Percentiles rank a stretch among this genome's conserved stretches.
These are phyloP conservation scores for Ricordea florida DNA, from an alignment of 92 coral and sea anemone genomes.

Conservation along the genomic window DNA sequence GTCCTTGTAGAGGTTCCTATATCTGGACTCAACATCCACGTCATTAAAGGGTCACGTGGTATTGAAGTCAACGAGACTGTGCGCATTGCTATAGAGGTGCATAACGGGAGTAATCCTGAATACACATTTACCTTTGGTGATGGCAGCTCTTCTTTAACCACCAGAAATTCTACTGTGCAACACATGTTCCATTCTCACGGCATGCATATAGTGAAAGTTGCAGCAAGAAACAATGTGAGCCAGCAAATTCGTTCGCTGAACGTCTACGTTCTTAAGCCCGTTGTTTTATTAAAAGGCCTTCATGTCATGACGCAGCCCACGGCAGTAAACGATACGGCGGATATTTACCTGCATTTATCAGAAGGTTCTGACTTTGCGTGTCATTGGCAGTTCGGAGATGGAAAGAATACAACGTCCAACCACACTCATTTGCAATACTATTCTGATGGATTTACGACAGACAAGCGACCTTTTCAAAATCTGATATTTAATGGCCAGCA, in stretches of 20 bases:
- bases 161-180: background rate
- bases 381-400: conserved; percentile 61
- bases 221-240: conserved; percentile 53
- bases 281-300: conserved; percentile 1
- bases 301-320: conserved; percentile 25
- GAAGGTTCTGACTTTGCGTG: conserved; percentile 55
- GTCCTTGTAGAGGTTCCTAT: conserved; percentile 52
- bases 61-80: conserved; percentile 35
- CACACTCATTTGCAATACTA: conserved; percentile 3
- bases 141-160: background rate
- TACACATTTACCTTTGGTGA: conserved; percentile 36
- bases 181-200: conserved; percentile 43
- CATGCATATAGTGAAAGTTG: conserved; percentile 36
- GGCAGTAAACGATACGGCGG: background rate
- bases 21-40: conserved; percentile 1
- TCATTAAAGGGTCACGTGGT: background rate
- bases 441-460: conserved; percentile 2
- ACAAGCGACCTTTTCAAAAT: conserved; percentile 7
- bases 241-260: background rate
- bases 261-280: conserved; percentile 16
- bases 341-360: background rate
- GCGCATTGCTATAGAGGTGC: background rate
- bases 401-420: conserved; percentile 8
- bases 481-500: conserved; percentile 2
- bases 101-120: conserved; percentile 31